Evolutionary conservation across 2,797 vertebrate genomes (phyloP).

Genomic region (Macropus fuliginosus): DNA sequence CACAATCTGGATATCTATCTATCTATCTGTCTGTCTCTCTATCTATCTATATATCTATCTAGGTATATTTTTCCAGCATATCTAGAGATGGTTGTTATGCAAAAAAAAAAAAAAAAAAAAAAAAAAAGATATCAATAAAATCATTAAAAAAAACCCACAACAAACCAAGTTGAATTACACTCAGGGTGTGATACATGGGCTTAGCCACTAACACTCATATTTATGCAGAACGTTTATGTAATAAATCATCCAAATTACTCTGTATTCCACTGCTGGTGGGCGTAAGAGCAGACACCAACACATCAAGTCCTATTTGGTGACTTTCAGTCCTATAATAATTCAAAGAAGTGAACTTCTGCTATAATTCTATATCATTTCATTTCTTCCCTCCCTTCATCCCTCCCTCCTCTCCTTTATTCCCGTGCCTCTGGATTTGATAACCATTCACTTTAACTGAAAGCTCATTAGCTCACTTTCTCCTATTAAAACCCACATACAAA

Average conservation of each 20-base stretch:
- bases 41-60: not conserved
- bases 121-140: not conserved
- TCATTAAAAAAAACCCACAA: not conserved
- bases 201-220: not conserved
- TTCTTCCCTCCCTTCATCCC: not conserved
- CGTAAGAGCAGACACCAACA: not conserved
- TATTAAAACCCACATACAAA: conserved; percentile 39
- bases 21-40: too few species aligned
- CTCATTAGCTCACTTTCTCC: not conserved
- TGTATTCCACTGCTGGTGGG: not conserved
- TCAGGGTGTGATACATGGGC: not conserved
- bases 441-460: not conserved
- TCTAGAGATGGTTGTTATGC: not conserved
- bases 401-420: not conserved
- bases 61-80: not conserved
- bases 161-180: not conserved
- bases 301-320: not conserved
- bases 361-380: not conserved
- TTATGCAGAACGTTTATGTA: not conserved
- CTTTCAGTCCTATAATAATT: not conserved
- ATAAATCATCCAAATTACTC: not conserved
- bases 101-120: not conserved
- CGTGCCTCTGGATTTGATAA: not conserved
- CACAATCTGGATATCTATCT: not conserved
- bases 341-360: not conserved